Conservation (phyloP, 2,113 vertebrate genomes). For the Conger conger region DNA sequence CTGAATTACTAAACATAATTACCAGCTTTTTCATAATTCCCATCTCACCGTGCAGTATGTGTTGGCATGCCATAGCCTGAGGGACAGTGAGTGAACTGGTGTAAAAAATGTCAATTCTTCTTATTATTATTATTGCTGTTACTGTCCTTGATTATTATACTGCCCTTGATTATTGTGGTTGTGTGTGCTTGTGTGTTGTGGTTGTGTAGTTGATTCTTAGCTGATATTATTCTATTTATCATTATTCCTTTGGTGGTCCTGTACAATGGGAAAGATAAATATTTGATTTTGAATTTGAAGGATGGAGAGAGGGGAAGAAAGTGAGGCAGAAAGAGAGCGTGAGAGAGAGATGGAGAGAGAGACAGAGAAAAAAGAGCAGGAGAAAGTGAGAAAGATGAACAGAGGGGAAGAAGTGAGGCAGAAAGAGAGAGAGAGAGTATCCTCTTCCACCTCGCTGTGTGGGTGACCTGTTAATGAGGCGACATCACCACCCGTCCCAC, state of each 20-base stretch:
- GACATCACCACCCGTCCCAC: conserved; percentile 49
- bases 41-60: too few species aligned
- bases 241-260: neutral
- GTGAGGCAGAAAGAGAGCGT: neutral
- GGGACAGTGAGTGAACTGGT: too few species aligned
- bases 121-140: too few species aligned
- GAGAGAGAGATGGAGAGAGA: neutral
- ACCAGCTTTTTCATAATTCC: too few species aligned
- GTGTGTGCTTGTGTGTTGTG: neutral
- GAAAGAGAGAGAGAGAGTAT: conserved; percentile 21
- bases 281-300: neutral
- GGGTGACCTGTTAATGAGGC: conserved; percentile 48
- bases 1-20: too few species aligned
- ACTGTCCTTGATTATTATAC: too few species aligned
- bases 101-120: too few species aligned
- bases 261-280: too few species aligned
- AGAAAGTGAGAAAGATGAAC: neutral
- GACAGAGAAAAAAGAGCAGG: neutral
- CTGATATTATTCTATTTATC: neutral
- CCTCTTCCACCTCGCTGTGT: conserved; percentile 37
- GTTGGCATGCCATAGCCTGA: too few species aligned
- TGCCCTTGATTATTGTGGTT: neutral
- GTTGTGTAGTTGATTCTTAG: neutral
- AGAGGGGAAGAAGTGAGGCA: neutral
- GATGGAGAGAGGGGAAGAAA: neutral